Evolutionary conservation across 1,140 invertebrate species (phyloP).

Genomic region (Drosophila kepulauana): DNA sequence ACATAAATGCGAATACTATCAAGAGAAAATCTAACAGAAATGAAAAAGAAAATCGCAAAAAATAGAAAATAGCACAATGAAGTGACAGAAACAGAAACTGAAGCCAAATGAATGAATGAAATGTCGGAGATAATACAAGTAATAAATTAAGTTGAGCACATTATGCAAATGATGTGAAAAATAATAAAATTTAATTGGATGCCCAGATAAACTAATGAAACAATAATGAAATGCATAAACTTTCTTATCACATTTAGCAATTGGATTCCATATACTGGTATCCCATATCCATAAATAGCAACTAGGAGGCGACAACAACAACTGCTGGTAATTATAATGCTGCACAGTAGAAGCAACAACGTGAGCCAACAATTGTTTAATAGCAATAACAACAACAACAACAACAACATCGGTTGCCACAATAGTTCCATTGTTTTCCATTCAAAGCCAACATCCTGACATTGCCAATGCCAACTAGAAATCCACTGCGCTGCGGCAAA

Average conservation of each 20-base stretch:
- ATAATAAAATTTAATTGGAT: neutral
- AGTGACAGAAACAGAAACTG: neutral
- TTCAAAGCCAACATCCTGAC: slow-evolving; percentile 72
- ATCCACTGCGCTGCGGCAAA: slow-evolving; percentile 69
- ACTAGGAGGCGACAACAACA: slow-evolving; percentile 15
- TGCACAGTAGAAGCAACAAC: slow-evolving; percentile 29
- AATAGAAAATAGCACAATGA: neutral
- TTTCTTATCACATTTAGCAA: slow-evolving; percentile 9
- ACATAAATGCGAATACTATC: neutral
- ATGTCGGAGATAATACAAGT: slow-evolving; percentile 42
- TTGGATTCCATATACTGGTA: slow-evolving; percentile 5
- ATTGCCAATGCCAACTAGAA: slow-evolving; percentile 68
- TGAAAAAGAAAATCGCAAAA: neutral
- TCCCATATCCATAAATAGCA: slow-evolving; percentile 10
- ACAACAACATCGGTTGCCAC: slow-evolving; percentile 42
- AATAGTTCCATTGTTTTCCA: slow-evolving; percentile 68
- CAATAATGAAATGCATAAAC: neutral
- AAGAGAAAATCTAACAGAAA: neutral
- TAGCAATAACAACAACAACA: slow-evolving; percentile 28
- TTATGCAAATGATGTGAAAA: no score
- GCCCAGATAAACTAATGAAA: neutral
- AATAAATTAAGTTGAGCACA: neutral
- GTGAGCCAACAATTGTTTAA: slow-evolving; percentile 66
- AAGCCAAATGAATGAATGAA: slow-evolving; percentile 15
- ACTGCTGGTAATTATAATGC: slow-evolving; percentile 55